Evolutionary conservation across 1,140 invertebrate species (phyloP), one percentile per base, ranked within the genome.

Genomic region (Rhynchophorus ferrugineus): DNA sequence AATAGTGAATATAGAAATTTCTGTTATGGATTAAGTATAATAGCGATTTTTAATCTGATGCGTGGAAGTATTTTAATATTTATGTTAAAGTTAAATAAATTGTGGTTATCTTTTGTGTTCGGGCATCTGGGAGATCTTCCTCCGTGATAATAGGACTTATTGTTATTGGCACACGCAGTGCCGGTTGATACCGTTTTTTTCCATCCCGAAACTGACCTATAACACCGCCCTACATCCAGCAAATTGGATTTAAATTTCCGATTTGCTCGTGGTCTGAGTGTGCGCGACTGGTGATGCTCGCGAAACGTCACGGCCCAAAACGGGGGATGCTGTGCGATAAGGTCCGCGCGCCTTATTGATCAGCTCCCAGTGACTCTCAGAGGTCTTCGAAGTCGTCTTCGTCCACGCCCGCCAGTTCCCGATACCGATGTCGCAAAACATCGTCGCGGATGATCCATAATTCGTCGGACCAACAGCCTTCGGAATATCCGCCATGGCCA

Each of bases 281-380:
- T 48, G 44, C 44, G 46, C 46, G 46, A 8, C 16, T 38, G 21
- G 35, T 37, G 46, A 21, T 37, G 46, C 34, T 49, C 47, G 47
- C 16, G n/a, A 42, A 20, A 34, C 46, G 17, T 24, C 9, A 33
- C 35, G 3, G 17, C 8, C 47, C 21, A 18, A 49, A 49, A 24
- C n/a, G 22, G 42, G 43, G 49, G 49, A 52, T 52, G 49, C 49
- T 52, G 49, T 52, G 49, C 49, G 41, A 44, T 24, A 38, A 20
- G 42, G 39, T 13, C 49, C 45, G 33, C 33, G 49, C 49, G 49
- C 19, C 41, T 18, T 52, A 52, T 52, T 38, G 49, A 52, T 52
- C 49, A 24, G 8, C 41, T 8, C 49, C 33, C 43, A 44, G 44
- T 38, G 41, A 34, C 21, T 35, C 19, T 44, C 41, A 16, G 43